These are phyloP conservation scores for Labeo catla DNA, from an alignment of 2,113 vertebrate species.

Conservation along the genomic window DNA sequence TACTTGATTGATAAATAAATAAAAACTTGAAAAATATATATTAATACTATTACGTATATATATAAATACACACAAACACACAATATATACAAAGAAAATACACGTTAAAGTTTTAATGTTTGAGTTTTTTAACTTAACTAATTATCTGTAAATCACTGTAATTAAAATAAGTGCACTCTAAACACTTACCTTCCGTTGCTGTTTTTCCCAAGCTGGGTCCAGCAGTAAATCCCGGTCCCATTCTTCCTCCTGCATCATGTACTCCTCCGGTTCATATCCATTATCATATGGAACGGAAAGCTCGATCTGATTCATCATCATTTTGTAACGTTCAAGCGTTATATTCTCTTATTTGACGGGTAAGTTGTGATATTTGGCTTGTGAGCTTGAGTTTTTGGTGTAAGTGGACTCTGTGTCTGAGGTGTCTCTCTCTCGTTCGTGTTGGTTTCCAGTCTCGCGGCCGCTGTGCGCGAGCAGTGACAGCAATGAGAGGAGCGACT, in stretches of 20 bases:
- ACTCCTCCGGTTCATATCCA: conserved; percentile 73
- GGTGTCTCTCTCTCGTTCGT: conserved; percentile 16
- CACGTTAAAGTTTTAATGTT: too few species aligned
- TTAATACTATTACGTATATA: too few species aligned
- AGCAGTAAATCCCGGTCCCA: conserved; percentile 83
- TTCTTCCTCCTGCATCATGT: conserved; percentile 82
- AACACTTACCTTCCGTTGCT: conserved; percentile 79
- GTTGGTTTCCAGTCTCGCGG: conserved; percentile 62
- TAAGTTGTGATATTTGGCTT: neutral
- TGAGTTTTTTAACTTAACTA: neutral
- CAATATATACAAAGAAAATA: too few species aligned
- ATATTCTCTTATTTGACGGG: neutral
- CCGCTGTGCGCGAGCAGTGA: conserved; percentile 66
- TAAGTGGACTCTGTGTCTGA: neutral
- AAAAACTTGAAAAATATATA: too few species aligned
- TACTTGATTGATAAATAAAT: neutral
- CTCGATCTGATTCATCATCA: conserved; percentile 73
- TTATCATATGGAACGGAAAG: conserved; percentile 75
- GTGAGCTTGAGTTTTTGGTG: neutral
- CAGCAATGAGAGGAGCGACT: conserved; percentile 53
- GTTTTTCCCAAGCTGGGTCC: conserved; percentile 84
- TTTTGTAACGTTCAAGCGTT: neutral
- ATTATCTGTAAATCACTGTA: neutral
- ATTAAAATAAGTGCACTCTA: neutral
- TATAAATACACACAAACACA: too few species aligned